Evolutionary conservation across 2,888 invertebrate species (phyloP).

Genomic region (Scaptomyza cyrtandrae): DNA sequence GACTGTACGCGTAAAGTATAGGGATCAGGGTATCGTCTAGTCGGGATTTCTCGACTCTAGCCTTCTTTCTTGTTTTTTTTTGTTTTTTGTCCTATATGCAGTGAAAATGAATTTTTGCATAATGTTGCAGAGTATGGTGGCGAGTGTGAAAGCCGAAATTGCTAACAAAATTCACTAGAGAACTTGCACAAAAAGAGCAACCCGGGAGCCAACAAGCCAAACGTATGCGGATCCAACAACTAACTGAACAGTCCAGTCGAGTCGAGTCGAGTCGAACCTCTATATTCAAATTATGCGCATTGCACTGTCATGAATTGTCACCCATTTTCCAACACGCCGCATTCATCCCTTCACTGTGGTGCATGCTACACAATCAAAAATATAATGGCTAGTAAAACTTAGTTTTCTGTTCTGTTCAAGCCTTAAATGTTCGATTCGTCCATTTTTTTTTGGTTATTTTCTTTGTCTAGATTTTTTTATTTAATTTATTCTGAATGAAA

Average conservation of each 20-base stretch:
- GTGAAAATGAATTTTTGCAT: conserved; percentile 51
- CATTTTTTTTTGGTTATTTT: no score
- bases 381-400: neutral
- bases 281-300: conserved; percentile 78
- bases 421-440: neutral
- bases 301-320: conserved; percentile 79
- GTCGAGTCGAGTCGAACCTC: conserved; percentile 38
- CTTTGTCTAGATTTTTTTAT: no score
- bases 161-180: conserved; percentile 60
- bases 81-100: conserved; percentile 45
- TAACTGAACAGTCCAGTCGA: conserved; percentile 3
- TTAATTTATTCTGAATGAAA: no score
- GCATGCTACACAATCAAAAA: neutral
- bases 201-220: conserved; percentile 11
- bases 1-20: no score
- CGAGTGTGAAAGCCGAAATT: conserved; percentile 45
- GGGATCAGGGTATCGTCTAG: no score
- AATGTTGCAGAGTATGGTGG: conserved; percentile 37
- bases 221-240: conserved; percentile 19
- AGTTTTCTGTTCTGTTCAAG: neutral
- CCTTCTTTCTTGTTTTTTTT: no score
- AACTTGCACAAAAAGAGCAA: conserved; percentile 51
- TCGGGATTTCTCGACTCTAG: no score
- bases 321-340: conserved; percentile 71
- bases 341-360: conserved; percentile 1